phyloP scores from a whole-genome alignment of 2,113 vertebrate species.

The Hoplias malabaricus region DNA sequence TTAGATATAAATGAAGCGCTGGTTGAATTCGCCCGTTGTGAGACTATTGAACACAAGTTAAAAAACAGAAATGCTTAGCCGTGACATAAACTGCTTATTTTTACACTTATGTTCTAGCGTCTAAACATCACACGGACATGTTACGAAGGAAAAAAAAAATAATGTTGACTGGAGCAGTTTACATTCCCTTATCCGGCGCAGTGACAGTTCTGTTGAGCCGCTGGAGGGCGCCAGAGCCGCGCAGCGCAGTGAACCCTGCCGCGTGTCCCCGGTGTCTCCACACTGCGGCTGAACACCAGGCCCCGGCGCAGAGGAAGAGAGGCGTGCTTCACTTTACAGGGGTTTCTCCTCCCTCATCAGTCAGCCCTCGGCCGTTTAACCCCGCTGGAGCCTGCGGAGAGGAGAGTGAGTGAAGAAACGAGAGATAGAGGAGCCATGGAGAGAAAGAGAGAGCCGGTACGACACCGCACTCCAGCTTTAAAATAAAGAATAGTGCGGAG shows the following conservation, averaged over 20 bases:
- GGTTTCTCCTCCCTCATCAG: background rate
- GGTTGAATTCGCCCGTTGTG: too few relatives aligned
- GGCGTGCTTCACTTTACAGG: background rate
- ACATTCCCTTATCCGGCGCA: too few relatives aligned
- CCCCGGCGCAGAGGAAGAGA: background rate
- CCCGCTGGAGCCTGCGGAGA: background rate
- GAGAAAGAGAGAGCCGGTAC: conserved; percentile 19
- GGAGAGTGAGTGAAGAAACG: conserved; percentile 44
- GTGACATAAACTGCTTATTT: too few relatives aligned
- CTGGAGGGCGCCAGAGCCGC: conserved; percentile 7
- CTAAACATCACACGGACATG: too few relatives aligned
- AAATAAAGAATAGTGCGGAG: conserved; percentile 7
- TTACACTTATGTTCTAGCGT: too few relatives aligned
- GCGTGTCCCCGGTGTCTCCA: background rate
- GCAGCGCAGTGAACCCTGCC: background rate
- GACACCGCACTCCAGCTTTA: conserved; percentile 30
- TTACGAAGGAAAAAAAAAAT: too few relatives aligned
- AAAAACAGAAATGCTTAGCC: too few relatives aligned
- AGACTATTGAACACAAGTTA: too few relatives aligned
- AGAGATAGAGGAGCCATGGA: conserved; percentile 42
- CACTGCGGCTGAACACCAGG: background rate
- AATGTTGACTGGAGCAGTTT: too few relatives aligned
- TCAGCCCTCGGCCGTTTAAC: too few relatives aligned
- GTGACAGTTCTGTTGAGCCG: background rate
- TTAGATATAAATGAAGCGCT: too few relatives aligned